A percentile compares a stretch with the other conserved stretches of the same genome.
Conservation (phyloP, 1,140 invertebrate species). For the Tigriopus japonicus region DNA sequence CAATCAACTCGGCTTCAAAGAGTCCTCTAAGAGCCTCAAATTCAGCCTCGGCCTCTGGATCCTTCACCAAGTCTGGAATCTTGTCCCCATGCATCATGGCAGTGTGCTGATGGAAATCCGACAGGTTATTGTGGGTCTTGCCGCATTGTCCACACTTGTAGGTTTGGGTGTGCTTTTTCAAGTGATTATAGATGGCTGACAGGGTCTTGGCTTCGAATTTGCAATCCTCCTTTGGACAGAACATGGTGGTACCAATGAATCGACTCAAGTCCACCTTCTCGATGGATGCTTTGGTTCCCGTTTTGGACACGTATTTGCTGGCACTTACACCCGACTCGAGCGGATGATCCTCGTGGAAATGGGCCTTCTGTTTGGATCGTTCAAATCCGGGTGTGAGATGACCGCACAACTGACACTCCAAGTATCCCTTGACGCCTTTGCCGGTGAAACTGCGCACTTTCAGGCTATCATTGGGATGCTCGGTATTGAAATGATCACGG, state of each 20-base stretch:
- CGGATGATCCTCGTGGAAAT: constrained; percentile 14
- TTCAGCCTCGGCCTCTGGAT: constrained; percentile 10
- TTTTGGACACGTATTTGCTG: neutral
- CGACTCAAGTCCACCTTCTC: neutral
- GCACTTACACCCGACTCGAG: neutral
- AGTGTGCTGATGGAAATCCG: constrained; percentile 6
- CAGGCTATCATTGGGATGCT: neutral
- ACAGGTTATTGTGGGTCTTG: neutral
- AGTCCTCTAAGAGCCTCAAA: constrained; percentile 11
- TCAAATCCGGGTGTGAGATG: constrained; percentile 9
- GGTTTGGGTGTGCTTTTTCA: constrained; percentile 10
- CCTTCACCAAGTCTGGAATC: constrained; percentile 13
- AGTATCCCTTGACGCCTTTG: constrained; percentile 2
- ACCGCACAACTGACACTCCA: constrained; percentile 13
- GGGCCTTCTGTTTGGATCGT: constrained; percentile 8
- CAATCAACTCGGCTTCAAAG: neutral
- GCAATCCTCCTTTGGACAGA: neutral
- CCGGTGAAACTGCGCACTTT: neutral
- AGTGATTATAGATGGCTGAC: neutral
- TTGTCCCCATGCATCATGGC: constrained; percentile 14
- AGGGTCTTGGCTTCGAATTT: neutral
- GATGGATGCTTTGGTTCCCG: no score
- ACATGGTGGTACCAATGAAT: neutral
- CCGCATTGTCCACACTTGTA: constrained; percentile 15
- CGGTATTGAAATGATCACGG: neutral